Evolutionary conservation across 2,888 invertebrate genomes (phyloP).

Genomic region (Amorpha juglandis): DNA sequence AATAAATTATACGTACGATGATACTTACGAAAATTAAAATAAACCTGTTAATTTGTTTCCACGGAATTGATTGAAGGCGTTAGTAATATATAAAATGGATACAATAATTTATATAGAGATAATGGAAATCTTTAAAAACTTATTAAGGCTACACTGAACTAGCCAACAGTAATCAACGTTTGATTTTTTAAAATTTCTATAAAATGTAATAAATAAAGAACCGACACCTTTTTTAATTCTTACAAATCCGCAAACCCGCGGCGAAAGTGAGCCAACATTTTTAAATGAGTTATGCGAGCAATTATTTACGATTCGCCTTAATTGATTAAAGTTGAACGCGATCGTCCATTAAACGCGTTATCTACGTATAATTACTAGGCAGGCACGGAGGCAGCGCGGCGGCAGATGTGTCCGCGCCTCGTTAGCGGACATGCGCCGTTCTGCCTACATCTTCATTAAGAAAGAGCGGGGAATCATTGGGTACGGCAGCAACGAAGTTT

Average conservation of each 20-base stretch:
- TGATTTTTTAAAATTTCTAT: background rate
- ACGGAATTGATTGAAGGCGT: too few species aligned
- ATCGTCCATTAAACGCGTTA: slow-evolving; percentile 37
- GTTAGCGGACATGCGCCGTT: slow-evolving; percentile 75
- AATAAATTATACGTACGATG: too few species aligned
- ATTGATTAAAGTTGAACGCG: slow-evolving; percentile 28
- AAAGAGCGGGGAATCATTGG: slow-evolving; percentile 39
- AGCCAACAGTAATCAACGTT: too few species aligned
- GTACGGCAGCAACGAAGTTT: slow-evolving; percentile 42
- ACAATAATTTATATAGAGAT: too few species aligned
- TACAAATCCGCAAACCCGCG: background rate
- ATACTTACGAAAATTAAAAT: too few species aligned
- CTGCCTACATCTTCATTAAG: slow-evolving; percentile 82
- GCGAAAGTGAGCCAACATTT: background rate
- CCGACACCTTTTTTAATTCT: background rate
- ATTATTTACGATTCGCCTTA: slow-evolving; percentile 29
- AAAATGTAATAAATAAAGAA: background rate
- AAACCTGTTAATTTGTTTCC: too few species aligned
- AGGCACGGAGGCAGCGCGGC: slow-evolving; percentile 40
- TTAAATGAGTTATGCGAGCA: slow-evolving; percentile 25
- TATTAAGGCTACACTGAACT: too few species aligned
- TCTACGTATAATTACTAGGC: slow-evolving; percentile 36
- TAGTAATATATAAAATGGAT: too few species aligned
- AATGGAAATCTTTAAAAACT: too few species aligned
- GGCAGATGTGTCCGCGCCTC: slow-evolving; percentile 72